Conservation (phyloP, 2,113 vertebrate genomes). For the Elgaria multicarinata region DNA sequence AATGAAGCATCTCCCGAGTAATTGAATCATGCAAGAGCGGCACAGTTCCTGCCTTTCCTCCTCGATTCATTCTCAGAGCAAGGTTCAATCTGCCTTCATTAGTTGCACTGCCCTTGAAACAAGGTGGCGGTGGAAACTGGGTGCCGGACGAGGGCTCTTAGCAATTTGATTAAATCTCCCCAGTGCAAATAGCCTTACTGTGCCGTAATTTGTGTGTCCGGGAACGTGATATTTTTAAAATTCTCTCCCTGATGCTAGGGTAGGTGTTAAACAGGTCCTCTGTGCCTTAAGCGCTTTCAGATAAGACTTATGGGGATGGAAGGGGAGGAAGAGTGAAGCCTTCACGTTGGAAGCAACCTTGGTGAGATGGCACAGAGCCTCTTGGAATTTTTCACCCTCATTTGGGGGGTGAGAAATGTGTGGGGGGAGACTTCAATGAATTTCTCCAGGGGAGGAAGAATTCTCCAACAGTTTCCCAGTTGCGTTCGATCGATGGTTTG, state of each 20-base stretch:
- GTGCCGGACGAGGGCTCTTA: constrained; percentile 54
- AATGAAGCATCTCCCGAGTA: constrained; percentile 65
- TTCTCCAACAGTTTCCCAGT: neutral
- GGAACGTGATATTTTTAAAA: constrained; percentile 56
- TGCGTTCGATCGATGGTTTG: no score
- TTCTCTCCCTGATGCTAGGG: neutral
- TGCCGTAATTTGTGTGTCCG: constrained; percentile 54
- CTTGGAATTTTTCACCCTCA: neutral
- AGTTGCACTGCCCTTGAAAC: constrained; percentile 64
- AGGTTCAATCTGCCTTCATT: constrained; percentile 75
- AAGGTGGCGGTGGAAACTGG: constrained; percentile 46
- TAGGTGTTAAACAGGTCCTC: neutral
- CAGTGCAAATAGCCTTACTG: constrained; percentile 64
- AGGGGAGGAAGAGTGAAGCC: accelerated
- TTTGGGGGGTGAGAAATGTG: neutral
- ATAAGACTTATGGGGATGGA: constrained; percentile 36
- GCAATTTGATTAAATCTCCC: constrained; percentile 69
- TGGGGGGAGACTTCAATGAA: neutral
- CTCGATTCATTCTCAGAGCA: constrained; percentile 60
- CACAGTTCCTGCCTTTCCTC: constrained; percentile 37
- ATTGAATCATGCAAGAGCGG: constrained; percentile 71
- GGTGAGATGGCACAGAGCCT: neutral
- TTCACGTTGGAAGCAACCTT: neutral
- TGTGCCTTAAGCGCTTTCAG: neutral
- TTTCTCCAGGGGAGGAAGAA: neutral